Evolutionary conservation across 2,113 vertebrate genomes (phyloP), one percentile per base, ranked within the genome.

Genomic region (Psammodynastes pulverulentus): DNA sequence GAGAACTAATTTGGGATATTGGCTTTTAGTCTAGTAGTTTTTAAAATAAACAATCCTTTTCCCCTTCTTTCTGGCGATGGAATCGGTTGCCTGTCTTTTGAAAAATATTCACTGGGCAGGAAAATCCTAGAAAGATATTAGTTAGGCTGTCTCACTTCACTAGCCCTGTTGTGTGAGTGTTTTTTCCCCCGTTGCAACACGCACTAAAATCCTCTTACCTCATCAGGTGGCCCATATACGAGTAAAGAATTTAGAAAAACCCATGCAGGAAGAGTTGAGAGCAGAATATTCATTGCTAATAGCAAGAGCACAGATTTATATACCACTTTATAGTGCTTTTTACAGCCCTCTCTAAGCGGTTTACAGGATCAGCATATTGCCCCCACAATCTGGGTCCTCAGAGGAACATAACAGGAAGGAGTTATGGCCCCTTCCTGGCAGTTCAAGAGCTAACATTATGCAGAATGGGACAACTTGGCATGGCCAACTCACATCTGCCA

Each of bases 1-100:
- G 95, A 95, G 88, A 87, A 93, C 89, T 93, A 92, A 93, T 95
- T 96, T 92, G 94, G 96, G 95, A 93, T 54, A 86, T 93, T 95
- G 0, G 2, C 86, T 95, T 95, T 23, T 89, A 94, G 90, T 91
- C 90, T 92, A 95, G 87, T 92, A 93, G 91, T 54, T 94, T 94
- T 96, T 94, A 58, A 92, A 89, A 86, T 95, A 96, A 96, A 95
- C 94, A 96, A 95, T 93, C 90, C 93, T 95, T 94, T 45, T n/a
- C n/a, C 92, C 91, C 58, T 34, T 54, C n/a, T 48, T 49, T 88
- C 53, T n/a, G 88, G 43, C 94, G 93, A 91, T 8, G 94, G 93
- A 96, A 89, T 95, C 92, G 93, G 93, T 95, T 90, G 92, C 46
- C 86, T 84, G 85, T 92, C 93, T 95, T 90, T 29, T 92, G 90